These are phyloP conservation scores for Atopsyche davidsoni DNA, from an alignment of 1,140 invertebrate species.

Conservation along the genomic window DNA sequence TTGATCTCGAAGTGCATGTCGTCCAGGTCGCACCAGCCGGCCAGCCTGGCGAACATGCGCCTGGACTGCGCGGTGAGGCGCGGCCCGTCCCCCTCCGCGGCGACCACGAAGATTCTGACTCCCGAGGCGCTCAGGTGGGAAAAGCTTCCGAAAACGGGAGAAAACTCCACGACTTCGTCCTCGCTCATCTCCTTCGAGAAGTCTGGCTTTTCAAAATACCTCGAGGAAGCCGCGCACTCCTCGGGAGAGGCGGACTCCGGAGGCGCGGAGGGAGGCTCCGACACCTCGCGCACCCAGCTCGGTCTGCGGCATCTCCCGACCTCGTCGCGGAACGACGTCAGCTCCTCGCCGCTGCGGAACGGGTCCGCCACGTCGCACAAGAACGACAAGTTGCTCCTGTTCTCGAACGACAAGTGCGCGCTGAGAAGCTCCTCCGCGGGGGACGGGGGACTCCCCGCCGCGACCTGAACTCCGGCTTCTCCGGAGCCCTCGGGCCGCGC, in stretches of 20 bases:
- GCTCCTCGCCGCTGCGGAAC: too few species aligned
- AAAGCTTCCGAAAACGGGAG: slow-evolving; percentile 20
- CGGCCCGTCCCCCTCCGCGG: slow-evolving; percentile 12
- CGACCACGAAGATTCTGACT: slow-evolving; percentile 19
- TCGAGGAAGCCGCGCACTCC: too few species aligned
- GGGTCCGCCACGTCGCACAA: slow-evolving; percentile 18
- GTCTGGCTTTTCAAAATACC: too few species aligned
- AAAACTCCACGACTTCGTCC: slow-evolving; percentile 2
- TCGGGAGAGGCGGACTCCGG: too few species aligned
- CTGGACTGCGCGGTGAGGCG: slow-evolving; percentile 17
- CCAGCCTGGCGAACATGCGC: slow-evolving; percentile 23
- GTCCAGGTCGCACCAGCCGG: slow-evolving; percentile 19
- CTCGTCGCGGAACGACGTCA: background rate
- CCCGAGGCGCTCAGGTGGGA: slow-evolving; percentile 9
- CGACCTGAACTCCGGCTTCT: too few species aligned
- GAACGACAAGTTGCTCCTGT: slow-evolving; percentile 15
- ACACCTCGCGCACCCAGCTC: too few species aligned
- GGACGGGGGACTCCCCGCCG: too few species aligned
- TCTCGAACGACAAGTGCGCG: slow-evolving; percentile 9
- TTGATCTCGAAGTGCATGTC: slow-evolving; percentile 27
- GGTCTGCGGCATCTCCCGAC: background rate
- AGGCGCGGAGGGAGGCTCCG: too few species aligned
- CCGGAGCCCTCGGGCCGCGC: too few species aligned
- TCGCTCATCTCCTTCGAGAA: slow-evolving; percentile 3
- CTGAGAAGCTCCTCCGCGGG: slow-evolving; percentile 10